These are phyloP conservation scores for Polylopha cassiicola DNA, from an alignment of 2,888 invertebrate species.

Conservation along the genomic window DNA sequence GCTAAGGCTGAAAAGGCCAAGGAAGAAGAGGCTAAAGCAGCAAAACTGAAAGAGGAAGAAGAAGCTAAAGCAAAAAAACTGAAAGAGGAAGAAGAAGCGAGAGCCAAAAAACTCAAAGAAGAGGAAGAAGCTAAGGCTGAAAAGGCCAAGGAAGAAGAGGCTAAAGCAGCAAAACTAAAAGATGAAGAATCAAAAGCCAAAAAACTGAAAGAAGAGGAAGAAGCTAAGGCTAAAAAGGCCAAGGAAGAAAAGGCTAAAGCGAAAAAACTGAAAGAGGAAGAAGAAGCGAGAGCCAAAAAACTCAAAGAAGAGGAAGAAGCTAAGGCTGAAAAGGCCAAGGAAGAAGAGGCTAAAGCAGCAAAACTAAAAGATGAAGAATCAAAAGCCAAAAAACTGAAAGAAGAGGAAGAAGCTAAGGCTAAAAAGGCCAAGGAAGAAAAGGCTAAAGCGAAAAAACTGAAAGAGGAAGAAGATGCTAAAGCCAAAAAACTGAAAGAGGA, in stretches of 20 bases:
- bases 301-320: constrained; percentile 26
- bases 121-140: constrained; percentile 30
- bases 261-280: no score
- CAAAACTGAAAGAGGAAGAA: constrained; percentile 14
- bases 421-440: no score
- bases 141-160: no score
- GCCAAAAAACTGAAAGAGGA: constrained; percentile 31
- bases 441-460: constrained; percentile 44
- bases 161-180: no score
- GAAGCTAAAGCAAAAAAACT: constrained; percentile 14
- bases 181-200: no score
- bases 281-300: no score
- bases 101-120: constrained; percentile 11
- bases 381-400: constrained; percentile 26
- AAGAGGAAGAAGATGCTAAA: constrained; percentile 47
- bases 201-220: no score
- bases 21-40: constrained; percentile 4
- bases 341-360: no score
- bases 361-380: no score
- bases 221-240: no score
- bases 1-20: neutral
- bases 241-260: no score
- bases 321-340: constrained; percentile 24
- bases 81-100: constrained; percentile 7
- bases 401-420: constrained; percentile 40